These are phyloP conservation scores for human (Homo sapiens) DNA, from an alignment of 2,113 vertebrate species.

Conservation along the genomic window DNA sequence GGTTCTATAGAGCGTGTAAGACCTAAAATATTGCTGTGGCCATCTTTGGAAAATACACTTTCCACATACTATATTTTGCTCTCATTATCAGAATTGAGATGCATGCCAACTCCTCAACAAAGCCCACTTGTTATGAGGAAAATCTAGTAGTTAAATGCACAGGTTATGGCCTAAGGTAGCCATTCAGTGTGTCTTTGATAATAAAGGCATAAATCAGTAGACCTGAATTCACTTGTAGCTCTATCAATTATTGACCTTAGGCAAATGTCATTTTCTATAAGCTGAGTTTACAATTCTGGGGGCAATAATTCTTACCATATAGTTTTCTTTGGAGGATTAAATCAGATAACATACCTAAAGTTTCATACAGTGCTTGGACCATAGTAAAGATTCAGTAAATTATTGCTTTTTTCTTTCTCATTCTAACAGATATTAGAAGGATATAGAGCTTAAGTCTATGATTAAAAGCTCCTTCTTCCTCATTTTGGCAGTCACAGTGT, in stretches of 20 bases:
- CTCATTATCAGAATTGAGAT: not conserved
- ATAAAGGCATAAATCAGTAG: not conserved
- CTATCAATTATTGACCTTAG: not conserved
- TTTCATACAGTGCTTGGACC: not conserved
- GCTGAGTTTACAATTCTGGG: not conserved
- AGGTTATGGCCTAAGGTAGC: not conserved
- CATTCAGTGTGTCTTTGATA: not conserved
- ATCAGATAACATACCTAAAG: not conserved
- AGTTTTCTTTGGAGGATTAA: not conserved
- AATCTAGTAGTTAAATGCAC: not conserved
- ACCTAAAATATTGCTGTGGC: not conserved
- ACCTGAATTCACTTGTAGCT: not conserved
- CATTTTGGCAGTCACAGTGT: not conserved
- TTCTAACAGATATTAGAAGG: not conserved
- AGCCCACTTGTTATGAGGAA: not conserved
- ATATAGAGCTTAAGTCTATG: not conserved
- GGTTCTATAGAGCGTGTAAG: not conserved
- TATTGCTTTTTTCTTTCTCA: not conserved
- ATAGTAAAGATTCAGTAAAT: not conserved
- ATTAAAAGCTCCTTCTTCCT: not conserved
- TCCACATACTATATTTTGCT: not conserved
- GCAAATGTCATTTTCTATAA: not conserved
- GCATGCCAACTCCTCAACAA: not conserved
- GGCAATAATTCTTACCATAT: not conserved
- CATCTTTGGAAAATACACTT: not conserved